Evolutionary conservation across 2,888 invertebrate genomes (phyloP).

Genomic region (Liposcelis brunnea): DNA sequence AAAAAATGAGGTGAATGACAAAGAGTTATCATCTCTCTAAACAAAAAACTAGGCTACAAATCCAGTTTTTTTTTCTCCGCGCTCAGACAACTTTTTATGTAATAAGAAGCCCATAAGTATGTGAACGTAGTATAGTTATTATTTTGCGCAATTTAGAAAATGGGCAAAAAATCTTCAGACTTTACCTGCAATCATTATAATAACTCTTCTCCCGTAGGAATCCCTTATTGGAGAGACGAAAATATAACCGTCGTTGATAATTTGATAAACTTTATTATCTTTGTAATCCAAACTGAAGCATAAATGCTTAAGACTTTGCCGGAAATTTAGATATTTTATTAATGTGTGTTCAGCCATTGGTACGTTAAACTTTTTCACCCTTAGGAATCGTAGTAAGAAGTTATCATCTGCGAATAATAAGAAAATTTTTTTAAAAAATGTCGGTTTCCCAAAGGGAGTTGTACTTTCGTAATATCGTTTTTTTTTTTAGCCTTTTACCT

Average conservation of each 20-base stretch:
- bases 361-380: conserved; percentile 66
- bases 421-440: not conserved
- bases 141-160: too few species aligned
- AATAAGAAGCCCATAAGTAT: not conserved
- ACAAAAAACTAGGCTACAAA: not conserved
- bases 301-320: conserved; percentile 53
- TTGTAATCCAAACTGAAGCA: conserved; percentile 53
- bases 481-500: conserved; percentile 27
- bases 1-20: not conserved
- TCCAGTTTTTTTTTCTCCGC: not conserved
- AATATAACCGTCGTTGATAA: conserved; percentile 56
- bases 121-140: too few species aligned
- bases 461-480: not conserved
- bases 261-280: conserved; percentile 49
- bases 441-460: not conserved
- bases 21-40: not conserved
- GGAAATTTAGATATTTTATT: conserved; percentile 56
- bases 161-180: too few species aligned
- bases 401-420: conserved; percentile 36
- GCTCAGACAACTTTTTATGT: not conserved
- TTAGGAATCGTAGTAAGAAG: conserved; percentile 55
- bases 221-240: conserved; percentile 65
- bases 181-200: conserved; percentile 60
- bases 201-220: conserved; percentile 50
- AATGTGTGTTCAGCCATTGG: conserved; percentile 61